Conservation (phyloP, 2,113 vertebrate species). For the Sylvia atricapilla region DNA sequence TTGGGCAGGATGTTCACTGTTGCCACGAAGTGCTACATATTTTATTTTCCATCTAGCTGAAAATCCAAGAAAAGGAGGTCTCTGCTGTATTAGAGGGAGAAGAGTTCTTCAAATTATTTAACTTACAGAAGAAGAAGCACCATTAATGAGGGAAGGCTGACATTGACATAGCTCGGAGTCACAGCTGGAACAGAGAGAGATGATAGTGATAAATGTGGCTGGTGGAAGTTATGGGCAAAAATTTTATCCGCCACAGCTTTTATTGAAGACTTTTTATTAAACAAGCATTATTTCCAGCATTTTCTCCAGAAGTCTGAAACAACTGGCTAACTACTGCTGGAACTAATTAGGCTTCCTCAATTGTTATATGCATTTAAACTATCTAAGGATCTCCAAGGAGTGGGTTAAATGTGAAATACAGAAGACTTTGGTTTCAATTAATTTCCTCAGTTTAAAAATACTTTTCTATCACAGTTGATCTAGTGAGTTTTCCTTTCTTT, state of each 20-base stretch:
- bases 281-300: neutral
- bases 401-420: neutral
- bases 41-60: neutral
- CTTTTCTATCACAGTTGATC: neutral
- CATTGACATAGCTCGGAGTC: neutral
- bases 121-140: neutral
- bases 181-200: neutral
- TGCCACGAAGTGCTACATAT: too few relatives aligned
- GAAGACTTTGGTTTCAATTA: neutral
- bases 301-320: neutral
- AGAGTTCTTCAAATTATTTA: neutral
- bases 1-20: too few relatives aligned
- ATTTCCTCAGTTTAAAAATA: neutral
- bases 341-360: neutral
- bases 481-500: neutral
- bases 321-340: neutral
- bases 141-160: neutral
- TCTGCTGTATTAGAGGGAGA: neutral
- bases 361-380: neutral
- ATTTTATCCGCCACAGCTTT: neutral
- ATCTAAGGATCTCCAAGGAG: neutral
- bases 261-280: neutral
- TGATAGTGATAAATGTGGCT: neutral
- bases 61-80: neutral
- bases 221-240: neutral